A percentile compares a stretch with the other conserved stretches of the same genome.
Evolutionary conservation across 1,140 invertebrate genomes (phyloP).

Genomic region (Portunus trituberculatus): DNA sequence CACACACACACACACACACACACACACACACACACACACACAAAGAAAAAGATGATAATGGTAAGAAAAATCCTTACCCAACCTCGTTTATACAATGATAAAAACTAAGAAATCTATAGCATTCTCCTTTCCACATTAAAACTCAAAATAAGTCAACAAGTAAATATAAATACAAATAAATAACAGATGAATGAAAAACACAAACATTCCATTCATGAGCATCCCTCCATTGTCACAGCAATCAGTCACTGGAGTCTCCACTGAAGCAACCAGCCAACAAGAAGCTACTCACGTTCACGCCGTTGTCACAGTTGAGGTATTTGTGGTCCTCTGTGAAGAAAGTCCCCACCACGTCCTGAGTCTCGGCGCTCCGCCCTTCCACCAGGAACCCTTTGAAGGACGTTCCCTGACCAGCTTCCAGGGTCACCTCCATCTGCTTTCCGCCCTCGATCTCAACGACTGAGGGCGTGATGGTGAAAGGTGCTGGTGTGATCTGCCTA

Average conservation of each 20-base stretch:
- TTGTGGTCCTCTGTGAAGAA: slow-evolving; percentile 68
- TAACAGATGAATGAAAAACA: no score
- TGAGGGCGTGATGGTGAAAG: slow-evolving; percentile 57
- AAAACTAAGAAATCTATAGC: no score
- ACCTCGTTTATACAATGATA: background rate
- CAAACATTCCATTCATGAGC: no score
- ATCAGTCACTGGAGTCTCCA: no score
- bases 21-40: slow-evolving; percentile 35
- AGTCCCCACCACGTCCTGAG: slow-evolving; percentile 51
- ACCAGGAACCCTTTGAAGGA: slow-evolving; percentile 60
- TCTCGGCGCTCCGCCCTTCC: slow-evolving; percentile 43
- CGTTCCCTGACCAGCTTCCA: background rate
- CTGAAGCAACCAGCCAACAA: background rate
- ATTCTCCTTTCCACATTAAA: no score
- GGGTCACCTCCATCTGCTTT: slow-evolving; percentile 56
- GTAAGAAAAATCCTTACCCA: background rate
- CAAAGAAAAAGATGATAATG: background rate
- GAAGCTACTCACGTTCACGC: slow-evolving; percentile 64
- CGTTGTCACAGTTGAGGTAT: slow-evolving; percentile 68
- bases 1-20: slow-evolving; percentile 14
- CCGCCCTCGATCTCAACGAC: slow-evolving; percentile 28
- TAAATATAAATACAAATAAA: no score
- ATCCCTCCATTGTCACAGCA: no score
- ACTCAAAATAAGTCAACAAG: no score
- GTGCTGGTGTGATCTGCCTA: slow-evolving; percentile 6